A percentile compares a stretch with the other conserved stretches of the same genome.
Conservation (phyloP, 2,888 invertebrate genomes). For the Lepeophtheirus nordmannii region DNA sequence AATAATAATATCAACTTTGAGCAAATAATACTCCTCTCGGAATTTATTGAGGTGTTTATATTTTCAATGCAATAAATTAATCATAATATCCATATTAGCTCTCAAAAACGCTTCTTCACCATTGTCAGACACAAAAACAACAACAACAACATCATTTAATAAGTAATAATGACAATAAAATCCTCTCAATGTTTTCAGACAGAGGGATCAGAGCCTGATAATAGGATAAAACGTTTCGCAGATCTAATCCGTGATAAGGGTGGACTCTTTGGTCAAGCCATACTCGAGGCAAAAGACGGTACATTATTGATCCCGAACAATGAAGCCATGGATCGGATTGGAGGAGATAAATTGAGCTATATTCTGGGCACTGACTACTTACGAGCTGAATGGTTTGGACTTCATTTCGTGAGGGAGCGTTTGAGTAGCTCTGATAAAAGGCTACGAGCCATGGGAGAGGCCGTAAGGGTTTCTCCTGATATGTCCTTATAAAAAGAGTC, state of each 20-base stretch:
- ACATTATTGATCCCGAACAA: constrained; percentile 81
- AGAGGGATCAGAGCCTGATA: constrained; percentile 10
- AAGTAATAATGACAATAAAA: neutral
- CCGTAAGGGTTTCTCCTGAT: constrained; percentile 41
- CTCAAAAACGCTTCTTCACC: no score
- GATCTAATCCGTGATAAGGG: constrained; percentile 59
- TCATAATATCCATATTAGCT: no score
- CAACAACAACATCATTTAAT: no score
- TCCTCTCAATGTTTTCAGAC: constrained; percentile 10
- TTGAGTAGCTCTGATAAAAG: constrained; percentile 55
- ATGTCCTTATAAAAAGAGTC: neutral
- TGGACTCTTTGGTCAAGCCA: constrained; percentile 53
- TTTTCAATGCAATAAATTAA: no score
- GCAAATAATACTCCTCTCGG: no score
- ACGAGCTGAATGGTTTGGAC: constrained; percentile 48
- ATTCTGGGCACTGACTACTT: constrained; percentile 41
- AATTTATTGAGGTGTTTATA: no score
- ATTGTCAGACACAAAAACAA: no score
- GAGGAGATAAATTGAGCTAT: constrained; percentile 43
- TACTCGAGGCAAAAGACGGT: constrained; percentile 52
- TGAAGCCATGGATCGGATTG: constrained; percentile 60
- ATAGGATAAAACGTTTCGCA: constrained; percentile 61
- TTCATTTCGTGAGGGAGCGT: constrained; percentile 62
- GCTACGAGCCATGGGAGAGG: constrained; percentile 50
- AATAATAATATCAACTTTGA: no score